phyloP scores from a whole-genome alignment of 1,140 invertebrate species.

The Eriocheir sinensis region DNA sequence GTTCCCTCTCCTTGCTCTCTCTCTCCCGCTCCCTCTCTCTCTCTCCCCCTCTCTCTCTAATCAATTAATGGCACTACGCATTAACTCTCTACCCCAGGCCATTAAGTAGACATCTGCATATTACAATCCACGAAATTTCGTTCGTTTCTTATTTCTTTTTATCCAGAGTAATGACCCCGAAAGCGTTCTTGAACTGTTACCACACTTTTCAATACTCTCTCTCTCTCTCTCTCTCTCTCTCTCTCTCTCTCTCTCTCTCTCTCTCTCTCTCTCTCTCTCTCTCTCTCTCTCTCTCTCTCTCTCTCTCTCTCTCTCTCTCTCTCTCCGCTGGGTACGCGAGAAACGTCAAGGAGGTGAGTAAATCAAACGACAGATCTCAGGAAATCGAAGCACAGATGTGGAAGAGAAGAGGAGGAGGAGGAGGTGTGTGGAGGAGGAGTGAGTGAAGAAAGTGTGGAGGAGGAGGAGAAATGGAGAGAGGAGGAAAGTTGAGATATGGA shows the following conservation, averaged over 20 bases:
- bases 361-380: background rate
- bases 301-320: conserved; percentile 22
- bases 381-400: background rate
- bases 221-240: background rate
- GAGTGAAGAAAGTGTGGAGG: too few relatives aligned
- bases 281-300: conserved; percentile 22
- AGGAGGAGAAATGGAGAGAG: background rate
- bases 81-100: background rate
- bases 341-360: background rate
- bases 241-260: background rate
- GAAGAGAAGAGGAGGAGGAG: background rate
- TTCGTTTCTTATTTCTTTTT: too few relatives aligned
- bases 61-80: background rate
- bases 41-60: background rate
- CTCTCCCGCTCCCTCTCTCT: conserved; percentile 11
- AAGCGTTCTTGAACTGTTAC: background rate
- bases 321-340: conserved; percentile 5
- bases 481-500: background rate
- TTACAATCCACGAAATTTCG: background rate
- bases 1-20: conserved; percentile 10
- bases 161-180: too few relatives aligned
- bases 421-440: background rate
- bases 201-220: background rate
- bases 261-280: conserved; percentile 19
- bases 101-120: background rate